Evolutionary conservation across 2,797 vertebrate species (phyloP).

Genomic region (Cossypha polioptera): DNA sequence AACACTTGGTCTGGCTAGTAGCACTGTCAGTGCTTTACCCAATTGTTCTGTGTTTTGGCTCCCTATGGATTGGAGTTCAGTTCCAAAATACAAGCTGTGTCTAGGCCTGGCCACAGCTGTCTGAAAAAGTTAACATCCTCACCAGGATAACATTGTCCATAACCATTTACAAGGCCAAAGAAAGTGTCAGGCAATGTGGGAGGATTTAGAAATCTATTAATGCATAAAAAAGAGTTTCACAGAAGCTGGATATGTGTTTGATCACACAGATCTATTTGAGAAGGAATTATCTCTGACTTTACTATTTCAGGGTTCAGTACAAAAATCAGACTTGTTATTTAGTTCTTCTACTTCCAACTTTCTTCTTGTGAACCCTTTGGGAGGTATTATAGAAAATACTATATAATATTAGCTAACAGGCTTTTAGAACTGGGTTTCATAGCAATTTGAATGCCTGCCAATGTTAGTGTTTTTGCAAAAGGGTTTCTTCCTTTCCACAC

Average conservation of each 20-base stretch:
- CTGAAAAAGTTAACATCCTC: background rate
- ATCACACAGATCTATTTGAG: background rate
- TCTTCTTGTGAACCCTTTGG: background rate
- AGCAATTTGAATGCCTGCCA: conserved; percentile 33
- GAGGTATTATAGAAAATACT: background rate
- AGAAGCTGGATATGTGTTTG: background rate
- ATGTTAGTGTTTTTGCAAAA: background rate
- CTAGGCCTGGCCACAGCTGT: background rate
- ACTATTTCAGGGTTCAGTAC: background rate
- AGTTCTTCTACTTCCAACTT: background rate
- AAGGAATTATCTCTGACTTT: background rate
- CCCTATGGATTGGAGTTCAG: background rate
- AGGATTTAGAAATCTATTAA: background rate
- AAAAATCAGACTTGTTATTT: background rate
- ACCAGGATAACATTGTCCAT: background rate
- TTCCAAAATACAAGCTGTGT: background rate
- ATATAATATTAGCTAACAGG: background rate
- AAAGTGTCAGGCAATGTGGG: background rate
- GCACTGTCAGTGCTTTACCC: background rate
- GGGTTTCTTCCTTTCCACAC: conserved; percentile 36
- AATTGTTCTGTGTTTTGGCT: background rate
- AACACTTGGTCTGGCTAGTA: background rate
- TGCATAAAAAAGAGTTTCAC: background rate
- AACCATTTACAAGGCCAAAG: background rate
- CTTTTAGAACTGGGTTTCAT: background rate